phyloP scores from a whole-genome alignment of 1,140 invertebrate species.

The Pararge aegeria region DNA sequence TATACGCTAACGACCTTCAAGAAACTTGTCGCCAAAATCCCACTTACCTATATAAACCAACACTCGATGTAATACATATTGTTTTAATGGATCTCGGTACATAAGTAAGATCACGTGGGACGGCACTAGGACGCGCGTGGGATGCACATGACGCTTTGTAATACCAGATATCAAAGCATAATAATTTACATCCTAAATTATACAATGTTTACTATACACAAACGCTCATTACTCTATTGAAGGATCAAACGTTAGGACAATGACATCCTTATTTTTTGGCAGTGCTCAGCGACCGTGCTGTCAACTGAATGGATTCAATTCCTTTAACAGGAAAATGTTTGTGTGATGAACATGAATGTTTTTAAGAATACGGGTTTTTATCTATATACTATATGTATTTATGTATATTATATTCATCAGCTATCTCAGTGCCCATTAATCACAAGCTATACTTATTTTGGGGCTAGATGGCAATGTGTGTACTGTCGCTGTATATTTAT shows the following conservation, averaged over 20 bases:
- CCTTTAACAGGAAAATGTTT: no score
- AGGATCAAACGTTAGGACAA: not conserved
- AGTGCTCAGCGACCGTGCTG: no score
- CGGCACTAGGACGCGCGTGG: constrained; percentile 16
- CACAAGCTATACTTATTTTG: no score
- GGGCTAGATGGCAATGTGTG: no score
- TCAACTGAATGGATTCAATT: no score
- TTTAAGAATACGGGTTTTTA: no score
- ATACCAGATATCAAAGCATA: constrained; percentile 9
- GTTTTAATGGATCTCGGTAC: constrained; percentile 5
- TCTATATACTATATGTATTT: no score
- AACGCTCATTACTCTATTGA: not conserved
- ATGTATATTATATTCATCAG: no score
- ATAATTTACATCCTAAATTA: constrained; percentile 8
- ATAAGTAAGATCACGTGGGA: constrained; percentile 16
- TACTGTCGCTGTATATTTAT: no score
- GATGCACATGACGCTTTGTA: constrained; percentile 13
- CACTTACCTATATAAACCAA: not conserved
- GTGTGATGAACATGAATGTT: no score
- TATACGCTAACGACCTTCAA: not conserved
- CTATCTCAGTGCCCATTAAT: no score
- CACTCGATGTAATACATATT: constrained; percentile 6
- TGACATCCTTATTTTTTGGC: no score
- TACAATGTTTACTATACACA: not conserved
- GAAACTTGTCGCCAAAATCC: not conserved